These are phyloP conservation scores for Ceratoteleas bidentatus DNA, from an alignment of 1,140 invertebrate genomes.

Conservation along the genomic window DNA sequence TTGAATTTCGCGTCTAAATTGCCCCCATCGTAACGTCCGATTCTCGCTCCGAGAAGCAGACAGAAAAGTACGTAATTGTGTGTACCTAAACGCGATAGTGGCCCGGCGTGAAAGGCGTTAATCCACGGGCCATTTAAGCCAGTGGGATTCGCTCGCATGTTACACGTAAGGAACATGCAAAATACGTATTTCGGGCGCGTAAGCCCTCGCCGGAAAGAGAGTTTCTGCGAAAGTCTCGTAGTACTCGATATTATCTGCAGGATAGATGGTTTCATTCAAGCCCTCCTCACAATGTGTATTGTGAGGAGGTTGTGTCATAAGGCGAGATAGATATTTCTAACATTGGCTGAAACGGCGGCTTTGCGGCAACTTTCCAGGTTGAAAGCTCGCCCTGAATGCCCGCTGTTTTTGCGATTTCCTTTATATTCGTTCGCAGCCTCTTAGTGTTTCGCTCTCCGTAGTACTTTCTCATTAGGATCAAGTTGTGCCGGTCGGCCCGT, in stretches of 20 bases:
- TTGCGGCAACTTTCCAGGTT: slow-evolving; percentile 68
- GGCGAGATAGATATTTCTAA: slow-evolving; percentile 71
- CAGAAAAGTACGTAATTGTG: no score
- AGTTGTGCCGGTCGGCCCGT: slow-evolving; percentile 30
- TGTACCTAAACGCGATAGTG: no score
- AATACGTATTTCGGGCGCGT: slow-evolving; percentile 5
- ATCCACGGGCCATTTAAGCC: background rate
- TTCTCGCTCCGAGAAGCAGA: no score
- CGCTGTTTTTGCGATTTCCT: slow-evolving; percentile 45
- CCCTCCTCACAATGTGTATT: slow-evolving; percentile 72
- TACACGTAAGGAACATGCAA: slow-evolving; percentile 14
- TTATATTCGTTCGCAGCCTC: slow-evolving; percentile 30
- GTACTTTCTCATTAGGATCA: slow-evolving; percentile 52
- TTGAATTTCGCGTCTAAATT: no score
- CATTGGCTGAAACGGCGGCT: slow-evolving; percentile 71
- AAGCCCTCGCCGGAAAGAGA: background rate
- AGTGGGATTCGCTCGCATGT: slow-evolving; percentile 3
- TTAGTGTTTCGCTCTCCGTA: slow-evolving; percentile 47
- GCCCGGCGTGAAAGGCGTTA: background rate
- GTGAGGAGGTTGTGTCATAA: slow-evolving; percentile 64
- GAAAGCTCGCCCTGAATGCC: slow-evolving; percentile 66
- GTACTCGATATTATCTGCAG: slow-evolving; percentile 70
- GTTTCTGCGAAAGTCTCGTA: slow-evolving; percentile 38
- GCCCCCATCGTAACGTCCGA: no score
- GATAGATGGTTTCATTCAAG: slow-evolving; percentile 66